A percentile compares a stretch with the other conserved stretches of the same genome.
phyloP scores from a whole-genome alignment of 2,888 invertebrate genomes.

The Nudaria mundana region DNA sequence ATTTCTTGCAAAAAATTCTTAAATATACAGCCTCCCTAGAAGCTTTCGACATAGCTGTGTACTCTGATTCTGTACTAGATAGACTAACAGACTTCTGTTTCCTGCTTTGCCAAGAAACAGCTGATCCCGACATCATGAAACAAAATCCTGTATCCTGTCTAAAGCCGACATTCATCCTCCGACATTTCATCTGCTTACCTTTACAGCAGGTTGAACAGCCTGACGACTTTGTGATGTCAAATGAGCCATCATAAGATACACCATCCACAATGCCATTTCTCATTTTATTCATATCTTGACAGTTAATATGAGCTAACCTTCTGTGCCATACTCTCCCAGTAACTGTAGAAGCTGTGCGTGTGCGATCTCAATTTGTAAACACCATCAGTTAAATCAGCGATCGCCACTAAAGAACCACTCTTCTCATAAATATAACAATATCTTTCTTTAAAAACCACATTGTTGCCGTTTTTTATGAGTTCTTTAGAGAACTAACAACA shows the following conservation, averaged over 20 bases:
- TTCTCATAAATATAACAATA: background rate
- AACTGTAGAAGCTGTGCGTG: background rate
- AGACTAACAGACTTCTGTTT: too few species aligned
- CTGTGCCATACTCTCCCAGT: background rate
- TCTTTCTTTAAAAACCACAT: background rate
- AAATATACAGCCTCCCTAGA: slow-evolving; percentile 13
- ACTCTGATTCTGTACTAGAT: too few species aligned
- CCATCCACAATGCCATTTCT: background rate
- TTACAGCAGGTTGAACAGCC: background rate
- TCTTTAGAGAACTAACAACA: background rate
- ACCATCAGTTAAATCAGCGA: background rate
- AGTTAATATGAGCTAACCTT: background rate
- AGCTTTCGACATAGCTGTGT: too few species aligned
- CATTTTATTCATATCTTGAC: background rate
- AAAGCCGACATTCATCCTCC: too few species aligned
- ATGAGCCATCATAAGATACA: background rate
- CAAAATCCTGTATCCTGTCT: too few species aligned
- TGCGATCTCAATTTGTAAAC: background rate
- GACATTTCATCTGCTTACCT: background rate
- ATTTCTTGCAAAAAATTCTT: background rate
- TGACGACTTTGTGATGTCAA: background rate
- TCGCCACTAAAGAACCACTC: background rate
- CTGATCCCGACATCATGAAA: too few species aligned
- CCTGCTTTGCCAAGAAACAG: too few species aligned
- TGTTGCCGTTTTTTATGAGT: background rate